Conservation (phyloP, 2,797 vertebrate species). For the Cynodonichthys magdalenae region DNA sequence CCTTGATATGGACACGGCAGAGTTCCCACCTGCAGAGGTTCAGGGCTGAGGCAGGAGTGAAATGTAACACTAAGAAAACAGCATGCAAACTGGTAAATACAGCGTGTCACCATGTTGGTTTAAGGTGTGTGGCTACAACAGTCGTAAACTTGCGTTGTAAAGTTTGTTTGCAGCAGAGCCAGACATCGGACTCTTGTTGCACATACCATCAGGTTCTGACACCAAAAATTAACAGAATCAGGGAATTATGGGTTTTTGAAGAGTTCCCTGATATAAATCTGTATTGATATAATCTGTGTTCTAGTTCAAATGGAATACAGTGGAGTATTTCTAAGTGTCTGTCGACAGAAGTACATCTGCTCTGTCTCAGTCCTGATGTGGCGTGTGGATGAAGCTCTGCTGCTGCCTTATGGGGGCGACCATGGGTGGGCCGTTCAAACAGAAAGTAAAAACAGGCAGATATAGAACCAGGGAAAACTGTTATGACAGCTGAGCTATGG, state of each 20-base stretch:
- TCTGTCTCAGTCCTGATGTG: conserved; percentile 41
- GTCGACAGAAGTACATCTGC: conserved; percentile 70
- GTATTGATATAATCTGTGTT: conserved; percentile 39
- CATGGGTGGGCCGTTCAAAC: conserved; percentile 27
- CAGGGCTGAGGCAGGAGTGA: conserved; percentile 14
- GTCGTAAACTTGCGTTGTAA: conserved; percentile 27
- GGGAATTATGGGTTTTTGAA: conserved; percentile 37
- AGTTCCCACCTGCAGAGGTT: conserved; percentile 11
- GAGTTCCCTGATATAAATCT: conserved; percentile 61
- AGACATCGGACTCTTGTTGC: conserved; percentile 15
- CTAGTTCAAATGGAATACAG: conserved; percentile 29
- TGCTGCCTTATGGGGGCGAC: conserved; percentile 51
- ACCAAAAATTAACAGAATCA: background rate
- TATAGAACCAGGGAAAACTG: background rate
- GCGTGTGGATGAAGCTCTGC: conserved; percentile 22
- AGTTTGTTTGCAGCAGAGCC: conserved; percentile 1
- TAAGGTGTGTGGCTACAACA: conserved; percentile 23
- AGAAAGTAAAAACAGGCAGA: conserved; percentile 16
- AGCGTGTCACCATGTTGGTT: conserved; percentile 59
- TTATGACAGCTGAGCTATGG: background rate
- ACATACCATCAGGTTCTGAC: background rate
- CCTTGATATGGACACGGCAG: conserved; percentile 81
- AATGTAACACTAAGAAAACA: conserved; percentile 54
- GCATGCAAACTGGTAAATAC: conserved; percentile 47
- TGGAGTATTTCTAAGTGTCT: conserved; percentile 61